A percentile compares a stretch with the other conserved stretches of the same genome.
Evolutionary conservation across 2,888 invertebrate species (phyloP).

Genomic region (Sicus ferrugineus): DNA sequence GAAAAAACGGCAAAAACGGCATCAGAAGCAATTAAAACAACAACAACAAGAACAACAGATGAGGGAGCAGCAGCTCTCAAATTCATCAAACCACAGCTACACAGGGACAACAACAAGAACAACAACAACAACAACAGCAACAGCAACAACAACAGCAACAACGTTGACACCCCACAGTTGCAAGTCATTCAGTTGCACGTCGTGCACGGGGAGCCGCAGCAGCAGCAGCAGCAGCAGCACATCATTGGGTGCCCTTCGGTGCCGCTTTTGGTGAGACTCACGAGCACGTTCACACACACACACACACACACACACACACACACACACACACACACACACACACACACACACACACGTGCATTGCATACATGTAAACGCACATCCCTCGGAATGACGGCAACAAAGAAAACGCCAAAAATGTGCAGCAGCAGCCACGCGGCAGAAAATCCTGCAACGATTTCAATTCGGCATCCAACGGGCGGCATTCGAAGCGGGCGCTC

Average conservation of each 20-base stretch:
- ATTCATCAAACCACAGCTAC: conserved; percentile 1
- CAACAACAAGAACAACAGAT: not conserved
- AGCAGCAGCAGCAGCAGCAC: not conserved
- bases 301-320: not conserved
- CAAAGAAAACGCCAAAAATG: conserved; percentile 22
- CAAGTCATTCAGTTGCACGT: not conserved
- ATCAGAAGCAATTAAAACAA: conserved; percentile 5
- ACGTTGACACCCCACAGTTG: not conserved
- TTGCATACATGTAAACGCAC: not conserved
- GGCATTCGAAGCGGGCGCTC: no score
- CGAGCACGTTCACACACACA: not conserved
- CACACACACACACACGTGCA: not conserved
- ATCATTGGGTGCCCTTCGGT: not conserved
- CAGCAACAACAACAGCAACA: not conserved
- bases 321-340: not conserved
- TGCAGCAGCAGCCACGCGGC: conserved; percentile 24
- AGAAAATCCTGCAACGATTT: no score
- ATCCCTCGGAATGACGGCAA: not conserved
- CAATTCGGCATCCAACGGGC: no score
- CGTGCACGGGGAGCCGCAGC: not conserved
- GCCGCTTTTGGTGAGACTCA: not conserved
- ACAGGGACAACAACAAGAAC: not conserved
- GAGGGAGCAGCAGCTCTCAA: not conserved
- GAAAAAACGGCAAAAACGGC: conserved; percentile 15
- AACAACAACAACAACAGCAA: not conserved